Conservation (phyloP, 2,888 invertebrate genomes). For the Seira musarum region DNA sequence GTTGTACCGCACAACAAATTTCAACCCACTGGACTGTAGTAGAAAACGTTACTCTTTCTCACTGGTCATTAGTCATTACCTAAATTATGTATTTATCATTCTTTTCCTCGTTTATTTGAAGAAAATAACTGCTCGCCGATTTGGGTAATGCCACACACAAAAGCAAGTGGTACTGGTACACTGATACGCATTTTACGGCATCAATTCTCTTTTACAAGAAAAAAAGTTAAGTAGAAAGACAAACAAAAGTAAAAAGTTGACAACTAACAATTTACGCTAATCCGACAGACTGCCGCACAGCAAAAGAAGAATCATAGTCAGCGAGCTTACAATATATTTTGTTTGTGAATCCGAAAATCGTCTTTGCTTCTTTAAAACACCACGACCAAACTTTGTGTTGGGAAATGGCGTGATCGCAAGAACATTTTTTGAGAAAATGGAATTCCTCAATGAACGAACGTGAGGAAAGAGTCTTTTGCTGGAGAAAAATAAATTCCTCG, state of each 20-base stretch:
- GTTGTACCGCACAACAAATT: too few species aligned
- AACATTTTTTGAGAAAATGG: not conserved
- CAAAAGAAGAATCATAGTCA: too few species aligned
- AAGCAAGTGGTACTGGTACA: too few species aligned
- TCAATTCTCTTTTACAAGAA: slow-evolving; percentile 19
- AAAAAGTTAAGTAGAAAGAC: slow-evolving; percentile 31
- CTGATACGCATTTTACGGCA: slow-evolving; percentile 3
- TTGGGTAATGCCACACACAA: slow-evolving; percentile 16
- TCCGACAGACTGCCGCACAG: slow-evolving; percentile 42
- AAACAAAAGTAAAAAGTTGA: slow-evolving; percentile 30
- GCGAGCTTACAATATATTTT: not conserved
- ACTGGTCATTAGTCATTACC: slow-evolving; percentile 9
- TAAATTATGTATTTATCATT: not conserved
- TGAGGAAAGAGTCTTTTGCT: slow-evolving; percentile 9
- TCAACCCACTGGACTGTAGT: too few species aligned
- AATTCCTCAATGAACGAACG: slow-evolving; percentile 7
- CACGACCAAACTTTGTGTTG: slow-evolving; percentile 8
- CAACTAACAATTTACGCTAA: slow-evolving; percentile 46
- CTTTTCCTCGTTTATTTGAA: slow-evolving; percentile 4
- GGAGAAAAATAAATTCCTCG: slow-evolving; percentile 6
- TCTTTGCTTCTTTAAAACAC: slow-evolving; percentile 1
- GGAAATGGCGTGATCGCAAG: slow-evolving; percentile 7
- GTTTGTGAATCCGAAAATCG: slow-evolving; percentile 16
- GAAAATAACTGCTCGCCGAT: too few species aligned
- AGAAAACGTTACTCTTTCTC: too few species aligned